Percentiles rank a stretch among this genome's conserved stretches.
phyloP scores from a whole-genome alignment of 2,888 invertebrate species.

The Pinctada fucata region DNA sequence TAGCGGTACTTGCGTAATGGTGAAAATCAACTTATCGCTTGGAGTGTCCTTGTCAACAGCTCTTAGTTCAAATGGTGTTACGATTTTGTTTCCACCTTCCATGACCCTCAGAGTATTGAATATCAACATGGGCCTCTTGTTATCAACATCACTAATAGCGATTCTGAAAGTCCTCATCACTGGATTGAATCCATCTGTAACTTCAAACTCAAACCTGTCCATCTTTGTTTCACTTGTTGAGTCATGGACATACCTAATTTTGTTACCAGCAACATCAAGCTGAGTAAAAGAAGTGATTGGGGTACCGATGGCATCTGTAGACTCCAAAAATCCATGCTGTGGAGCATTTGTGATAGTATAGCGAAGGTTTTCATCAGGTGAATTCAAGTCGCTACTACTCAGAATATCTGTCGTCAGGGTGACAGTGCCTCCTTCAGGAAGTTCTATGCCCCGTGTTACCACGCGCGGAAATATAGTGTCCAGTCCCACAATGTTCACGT shows the following conservation, averaged over 20 bases:
- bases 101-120: constrained; percentile 68
- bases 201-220: constrained; percentile 77
- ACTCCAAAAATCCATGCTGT: constrained; percentile 72
- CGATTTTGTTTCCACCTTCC: constrained; percentile 72
- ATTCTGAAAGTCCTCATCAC: constrained; percentile 74
- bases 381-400: constrained; percentile 73
- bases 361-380: constrained; percentile 68
- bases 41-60: constrained; percentile 74
- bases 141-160: constrained; percentile 74
- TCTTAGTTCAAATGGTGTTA: constrained; percentile 76
- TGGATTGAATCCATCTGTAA: constrained; percentile 75
- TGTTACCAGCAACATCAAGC: constrained; percentile 74
- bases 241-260: constrained; percentile 75
- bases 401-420: constrained; percentile 73
- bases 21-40: constrained; percentile 66
- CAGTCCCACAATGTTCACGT: constrained; percentile 73
- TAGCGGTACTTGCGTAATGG: constrained; percentile 71
- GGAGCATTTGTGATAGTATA: constrained; percentile 75
- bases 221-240: constrained; percentile 73
- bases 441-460: constrained; percentile 72
- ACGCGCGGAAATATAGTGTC: constrained; percentile 73
- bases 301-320: constrained; percentile 64
- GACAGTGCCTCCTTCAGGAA: constrained; percentile 74
- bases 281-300: constrained; percentile 74
- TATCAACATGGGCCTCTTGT: constrained; percentile 75